Conservation (phyloP, 2,888 invertebrate species). For the Leucania comma region DNA sequence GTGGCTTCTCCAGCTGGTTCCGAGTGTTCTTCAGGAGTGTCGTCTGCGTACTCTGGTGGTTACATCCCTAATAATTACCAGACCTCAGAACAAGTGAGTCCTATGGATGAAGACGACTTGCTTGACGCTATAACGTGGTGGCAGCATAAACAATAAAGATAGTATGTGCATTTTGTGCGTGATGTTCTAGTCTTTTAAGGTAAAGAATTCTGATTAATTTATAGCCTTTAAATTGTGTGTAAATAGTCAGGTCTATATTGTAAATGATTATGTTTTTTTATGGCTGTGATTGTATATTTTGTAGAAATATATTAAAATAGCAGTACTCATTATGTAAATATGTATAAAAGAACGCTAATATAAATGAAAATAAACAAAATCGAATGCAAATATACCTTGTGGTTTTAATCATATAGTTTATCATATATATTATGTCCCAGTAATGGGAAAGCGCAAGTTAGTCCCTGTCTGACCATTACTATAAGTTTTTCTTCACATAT, state of each 20-base stretch:
- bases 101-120: conserved; percentile 96
- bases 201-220: conserved; percentile 30
- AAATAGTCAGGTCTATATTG: conserved; percentile 24
- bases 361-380: conserved; percentile 54
- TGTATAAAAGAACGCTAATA: conserved; percentile 51
- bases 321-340: conserved; percentile 60
- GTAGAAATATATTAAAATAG: conserved; percentile 30
- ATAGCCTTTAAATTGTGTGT: conserved; percentile 12
- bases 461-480: neutral
- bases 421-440: neutral
- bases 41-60: conserved; percentile 80
- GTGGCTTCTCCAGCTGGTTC: conserved; percentile 93
- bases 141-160: conserved; percentile 91
- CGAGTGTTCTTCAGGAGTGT: conserved; percentile 91
- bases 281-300: conserved; percentile 60
- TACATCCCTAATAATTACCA: conserved; percentile 70
- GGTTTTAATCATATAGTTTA: conserved; percentile 44
- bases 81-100: conserved; percentile 88
- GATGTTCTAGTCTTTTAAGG: conserved; percentile 74
- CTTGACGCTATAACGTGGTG: conserved; percentile 95
- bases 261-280: conserved; percentile 34
- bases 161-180: conserved; percentile 33
- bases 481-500: neutral
- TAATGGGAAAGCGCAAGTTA: neutral
- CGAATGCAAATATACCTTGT: conserved; percentile 41